Evolutionary conservation across 2,113 vertebrate genomes (phyloP).

Genomic region (Aix galericulata): DNA sequence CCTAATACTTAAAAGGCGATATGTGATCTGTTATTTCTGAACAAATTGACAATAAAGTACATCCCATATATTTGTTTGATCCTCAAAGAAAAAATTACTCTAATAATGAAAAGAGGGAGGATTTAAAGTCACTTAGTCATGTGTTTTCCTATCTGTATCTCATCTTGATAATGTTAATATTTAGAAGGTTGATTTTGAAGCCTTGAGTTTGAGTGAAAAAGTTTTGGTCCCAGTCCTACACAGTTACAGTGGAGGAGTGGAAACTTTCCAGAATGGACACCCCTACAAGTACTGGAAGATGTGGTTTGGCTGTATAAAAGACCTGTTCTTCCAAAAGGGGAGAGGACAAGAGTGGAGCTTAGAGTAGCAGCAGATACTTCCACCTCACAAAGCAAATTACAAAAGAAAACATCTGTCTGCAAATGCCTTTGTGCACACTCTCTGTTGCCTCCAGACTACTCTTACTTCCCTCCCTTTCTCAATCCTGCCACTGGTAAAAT

Average conservation of each 20-base stretch:
- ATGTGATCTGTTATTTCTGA: not conserved
- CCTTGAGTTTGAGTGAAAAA: not conserved
- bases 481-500: not conserved
- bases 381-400: not conserved
- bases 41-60: not conserved
- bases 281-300: not conserved
- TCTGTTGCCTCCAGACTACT: not conserved
- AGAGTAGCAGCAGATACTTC: not conserved
- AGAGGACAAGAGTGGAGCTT: slow-evolving; percentile 2
- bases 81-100: not conserved
- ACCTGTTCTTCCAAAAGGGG: not conserved
- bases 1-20: not conserved
- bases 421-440: not conserved
- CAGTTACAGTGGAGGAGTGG: not conserved
- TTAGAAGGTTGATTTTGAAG: not conserved
- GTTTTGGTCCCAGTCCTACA: not conserved
- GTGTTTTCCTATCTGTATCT: not conserved
- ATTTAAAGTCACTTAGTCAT: not conserved
- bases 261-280: not conserved
- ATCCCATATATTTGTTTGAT: not conserved
- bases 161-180: not conserved
- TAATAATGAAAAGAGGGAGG: not conserved
- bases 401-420: slow-evolving; percentile 10
- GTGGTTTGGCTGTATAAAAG: not conserved
- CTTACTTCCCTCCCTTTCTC: not conserved